Conservation (phyloP, 2,888 invertebrate species). For the Cenopis cana region DNA sequence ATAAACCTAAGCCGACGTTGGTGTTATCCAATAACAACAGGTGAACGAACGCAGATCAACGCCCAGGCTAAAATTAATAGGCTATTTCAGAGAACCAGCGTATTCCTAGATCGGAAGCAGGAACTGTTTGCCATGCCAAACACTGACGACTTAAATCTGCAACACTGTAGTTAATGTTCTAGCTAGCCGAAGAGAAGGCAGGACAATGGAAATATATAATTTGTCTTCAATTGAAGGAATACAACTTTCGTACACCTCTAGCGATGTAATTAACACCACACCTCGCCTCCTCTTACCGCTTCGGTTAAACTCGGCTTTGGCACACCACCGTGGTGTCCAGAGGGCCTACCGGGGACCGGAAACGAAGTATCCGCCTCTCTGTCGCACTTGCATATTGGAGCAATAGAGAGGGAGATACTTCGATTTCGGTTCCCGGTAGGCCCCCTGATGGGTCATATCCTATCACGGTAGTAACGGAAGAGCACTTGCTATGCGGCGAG, state of each 20-base stretch:
- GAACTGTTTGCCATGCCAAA: conserved; percentile 28
- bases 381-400: too few relatives aligned
- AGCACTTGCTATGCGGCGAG: too few relatives aligned
- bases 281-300: not conserved
- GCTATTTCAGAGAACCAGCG: conserved; percentile 63
- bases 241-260: not conserved
- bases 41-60: conserved; percentile 72
- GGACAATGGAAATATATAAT: not conserved
- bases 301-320: too few relatives aligned
- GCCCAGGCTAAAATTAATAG: conserved; percentile 66
- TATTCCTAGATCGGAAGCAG: conserved; percentile 74
- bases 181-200: not conserved
- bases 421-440: too few relatives aligned
- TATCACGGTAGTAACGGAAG: too few relatives aligned
- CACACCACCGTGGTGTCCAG: too few relatives aligned
- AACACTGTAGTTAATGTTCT: not conserved
- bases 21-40: conserved; percentile 47
- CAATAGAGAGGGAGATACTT: too few relatives aligned
- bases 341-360: too few relatives aligned
- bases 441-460: too few relatives aligned
- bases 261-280: not conserved
- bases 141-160: conserved; percentile 32
- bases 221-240: not conserved
- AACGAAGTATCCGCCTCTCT: too few relatives aligned
- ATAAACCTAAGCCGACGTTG: conserved; percentile 7